Conservation (phyloP, 2,797 vertebrate genomes). For the Yasuhikotakia modesta region DNA sequence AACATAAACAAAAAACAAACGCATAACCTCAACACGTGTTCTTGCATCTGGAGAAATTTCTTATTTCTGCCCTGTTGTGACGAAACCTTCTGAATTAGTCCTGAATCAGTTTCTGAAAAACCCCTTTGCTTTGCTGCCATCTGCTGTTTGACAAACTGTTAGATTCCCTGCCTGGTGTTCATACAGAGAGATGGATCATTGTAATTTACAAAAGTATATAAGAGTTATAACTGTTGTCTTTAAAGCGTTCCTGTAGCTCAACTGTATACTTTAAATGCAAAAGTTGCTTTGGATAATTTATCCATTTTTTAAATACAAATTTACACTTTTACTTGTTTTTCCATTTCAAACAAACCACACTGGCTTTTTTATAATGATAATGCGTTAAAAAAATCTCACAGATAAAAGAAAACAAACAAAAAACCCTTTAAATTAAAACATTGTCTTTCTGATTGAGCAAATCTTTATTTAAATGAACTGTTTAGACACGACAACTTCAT, state of each 20-base stretch:
- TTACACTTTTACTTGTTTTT: background rate
- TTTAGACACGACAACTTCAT: constrained; percentile 3
- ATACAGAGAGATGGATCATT: too few species aligned
- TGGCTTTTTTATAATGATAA: constrained; percentile 7
- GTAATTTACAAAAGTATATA: too few species aligned
- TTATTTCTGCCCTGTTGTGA: background rate
- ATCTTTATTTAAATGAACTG: background rate
- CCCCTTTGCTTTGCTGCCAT: constrained; percentile 20
- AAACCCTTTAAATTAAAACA: background rate
- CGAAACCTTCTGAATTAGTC: background rate
- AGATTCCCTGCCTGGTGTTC: background rate
- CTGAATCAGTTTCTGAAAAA: background rate
- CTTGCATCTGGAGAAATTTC: background rate
- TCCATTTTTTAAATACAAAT: too few species aligned
- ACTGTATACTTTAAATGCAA: too few species aligned
- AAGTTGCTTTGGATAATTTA: too few species aligned
- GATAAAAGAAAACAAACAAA: background rate
- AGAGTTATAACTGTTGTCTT: too few species aligned
- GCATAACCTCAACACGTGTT: background rate
- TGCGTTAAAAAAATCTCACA: background rate
- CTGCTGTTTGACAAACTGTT: background rate
- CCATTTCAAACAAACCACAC: background rate
- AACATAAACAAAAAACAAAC: background rate
- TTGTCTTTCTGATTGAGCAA: constrained; percentile 10
- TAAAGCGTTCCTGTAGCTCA: too few species aligned